Evolutionary conservation across 2,797 vertebrate genomes (phyloP).

Genomic region (Onychomys leucogaster): DNA sequence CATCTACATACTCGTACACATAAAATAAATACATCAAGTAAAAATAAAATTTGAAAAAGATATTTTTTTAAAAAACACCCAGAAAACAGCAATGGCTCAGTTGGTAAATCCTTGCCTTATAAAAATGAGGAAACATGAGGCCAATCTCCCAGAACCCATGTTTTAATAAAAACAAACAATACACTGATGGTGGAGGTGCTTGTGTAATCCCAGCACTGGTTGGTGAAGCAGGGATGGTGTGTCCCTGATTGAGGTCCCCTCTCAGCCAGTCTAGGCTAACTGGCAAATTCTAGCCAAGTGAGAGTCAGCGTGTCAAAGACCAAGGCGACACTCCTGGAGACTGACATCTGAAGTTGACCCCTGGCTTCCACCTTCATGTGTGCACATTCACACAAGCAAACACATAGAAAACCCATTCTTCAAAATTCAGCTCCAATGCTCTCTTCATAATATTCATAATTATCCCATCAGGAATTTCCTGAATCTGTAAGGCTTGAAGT

Average conservation of each 20-base stretch:
- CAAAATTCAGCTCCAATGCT: constrained; percentile 20
- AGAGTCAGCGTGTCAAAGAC: neutral
- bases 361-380: neutral
- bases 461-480: neutral
- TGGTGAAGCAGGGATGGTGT: too few relatives aligned
- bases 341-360: neutral
- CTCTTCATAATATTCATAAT: constrained; percentile 37
- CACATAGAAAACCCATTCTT: neutral
- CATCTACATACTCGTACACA: neutral
- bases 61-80: neutral
- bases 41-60: neutral
- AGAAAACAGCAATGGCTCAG: neutral
- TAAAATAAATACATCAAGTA: neutral
- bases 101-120: neutral
- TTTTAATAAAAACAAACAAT: neutral
- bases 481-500: neutral
- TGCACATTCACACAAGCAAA: neutral
- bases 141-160: neutral
- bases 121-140: neutral
- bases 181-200: neutral
- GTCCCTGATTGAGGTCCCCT: neutral
- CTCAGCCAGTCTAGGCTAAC: neutral
- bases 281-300: neutral
- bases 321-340: neutral
- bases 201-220: neutral